Conservation (phyloP, 2,113 vertebrate genomes). For the Gila orcuttii region DNA sequence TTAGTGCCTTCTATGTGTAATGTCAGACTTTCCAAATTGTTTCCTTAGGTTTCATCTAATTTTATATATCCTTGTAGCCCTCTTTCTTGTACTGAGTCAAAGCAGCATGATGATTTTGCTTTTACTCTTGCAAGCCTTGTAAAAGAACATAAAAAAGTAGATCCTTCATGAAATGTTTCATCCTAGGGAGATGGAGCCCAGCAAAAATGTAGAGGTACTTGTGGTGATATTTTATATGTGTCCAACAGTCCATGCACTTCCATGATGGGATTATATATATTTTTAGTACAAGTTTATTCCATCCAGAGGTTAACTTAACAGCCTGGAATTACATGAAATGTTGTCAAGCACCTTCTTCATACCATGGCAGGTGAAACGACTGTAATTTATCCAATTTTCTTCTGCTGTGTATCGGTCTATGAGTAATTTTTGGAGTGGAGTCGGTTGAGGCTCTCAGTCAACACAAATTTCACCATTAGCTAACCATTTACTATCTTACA, state of each 20-base stretch:
- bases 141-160: not conserved
- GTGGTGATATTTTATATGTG: not conserved
- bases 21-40: not conserved
- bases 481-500: not conserved
- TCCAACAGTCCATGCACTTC: not conserved
- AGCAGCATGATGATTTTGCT: not conserved
- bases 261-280: slow-evolving; percentile 12
- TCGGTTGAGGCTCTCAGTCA: too few relatives aligned
- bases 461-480: too few relatives aligned
- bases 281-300: not conserved
- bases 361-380: not conserved
- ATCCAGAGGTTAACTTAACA: not conserved
- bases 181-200: not conserved
- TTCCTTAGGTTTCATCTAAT: not conserved
- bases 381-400: not conserved
- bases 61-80: not conserved
- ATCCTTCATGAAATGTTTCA: slow-evolving; percentile 32
- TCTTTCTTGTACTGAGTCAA: not conserved
- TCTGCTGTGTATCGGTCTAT: not conserved
- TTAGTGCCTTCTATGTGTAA: not conserved
- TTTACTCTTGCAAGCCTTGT: not conserved
- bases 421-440: too few relatives aligned
- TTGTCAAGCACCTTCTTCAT: not conserved
- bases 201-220: not conserved
- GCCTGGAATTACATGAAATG: not conserved